Percentiles rank a stretch among this genome's conserved stretches.
Evolutionary conservation across 2,888 invertebrate species (phyloP).

Genomic region (Dastarcus helophoroides): DNA sequence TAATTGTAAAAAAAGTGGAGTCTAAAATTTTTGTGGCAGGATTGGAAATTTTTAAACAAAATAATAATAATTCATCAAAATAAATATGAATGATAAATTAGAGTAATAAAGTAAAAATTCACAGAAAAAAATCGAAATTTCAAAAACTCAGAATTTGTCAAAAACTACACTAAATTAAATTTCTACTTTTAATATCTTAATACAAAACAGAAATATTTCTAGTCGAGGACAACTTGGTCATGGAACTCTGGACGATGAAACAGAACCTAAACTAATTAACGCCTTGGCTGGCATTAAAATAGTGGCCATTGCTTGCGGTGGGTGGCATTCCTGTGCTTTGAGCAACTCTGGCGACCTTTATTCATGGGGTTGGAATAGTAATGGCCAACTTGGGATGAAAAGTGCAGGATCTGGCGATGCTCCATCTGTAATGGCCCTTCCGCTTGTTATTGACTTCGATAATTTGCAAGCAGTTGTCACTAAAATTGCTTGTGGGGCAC

Average conservation of each 20-base stretch:
- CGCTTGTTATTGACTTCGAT: slow-evolving; percentile 41
- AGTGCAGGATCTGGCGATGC: slow-evolving; percentile 28
- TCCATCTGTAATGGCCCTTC: slow-evolving; percentile 37
- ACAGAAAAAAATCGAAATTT: too few species aligned
- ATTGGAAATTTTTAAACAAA: too few species aligned
- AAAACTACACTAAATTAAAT: too few species aligned
- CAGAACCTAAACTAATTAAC: slow-evolving; percentile 54
- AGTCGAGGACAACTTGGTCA: slow-evolving; percentile 84
- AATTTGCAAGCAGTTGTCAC: slow-evolving; percentile 30
- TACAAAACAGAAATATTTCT: too few species aligned
- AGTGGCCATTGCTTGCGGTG: slow-evolving; percentile 60
- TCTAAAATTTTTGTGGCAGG: too few species aligned
- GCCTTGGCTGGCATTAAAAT: slow-evolving; percentile 67
- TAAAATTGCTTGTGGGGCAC: slow-evolving; percentile 59
- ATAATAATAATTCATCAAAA: too few species aligned
- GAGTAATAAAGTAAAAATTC: too few species aligned
- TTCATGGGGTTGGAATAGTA: slow-evolving; percentile 85
- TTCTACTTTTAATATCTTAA: too few species aligned
- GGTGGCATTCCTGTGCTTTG: slow-evolving; percentile 77
- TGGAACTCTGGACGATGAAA: slow-evolving; percentile 52
- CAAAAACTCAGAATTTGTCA: too few species aligned
- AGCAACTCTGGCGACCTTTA: slow-evolving; percentile 75
- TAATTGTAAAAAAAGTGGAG: too few species aligned
- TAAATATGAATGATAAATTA: too few species aligned
- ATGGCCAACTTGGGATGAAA: slow-evolving; percentile 65